A percentile compares a stretch with the other conserved stretches of the same genome.
These are phyloP conservation scores for Lasius platythorax DNA, from an alignment of 2,888 invertebrate species.

Conservation along the genomic window DNA sequence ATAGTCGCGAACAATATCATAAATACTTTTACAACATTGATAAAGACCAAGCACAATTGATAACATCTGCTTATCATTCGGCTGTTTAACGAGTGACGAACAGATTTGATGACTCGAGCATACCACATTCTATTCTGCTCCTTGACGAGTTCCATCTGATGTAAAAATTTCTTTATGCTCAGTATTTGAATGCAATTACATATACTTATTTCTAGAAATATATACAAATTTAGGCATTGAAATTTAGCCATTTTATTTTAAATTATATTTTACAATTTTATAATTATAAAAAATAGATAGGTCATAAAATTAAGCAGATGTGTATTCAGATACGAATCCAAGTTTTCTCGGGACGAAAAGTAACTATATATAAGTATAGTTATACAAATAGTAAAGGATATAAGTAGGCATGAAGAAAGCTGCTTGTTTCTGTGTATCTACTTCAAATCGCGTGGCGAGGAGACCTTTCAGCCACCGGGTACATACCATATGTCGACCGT, in stretches of 20 bases:
- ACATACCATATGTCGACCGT: slow-evolving; percentile 81
- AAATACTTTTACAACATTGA: slow-evolving; percentile 15
- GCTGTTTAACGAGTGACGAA: neutral
- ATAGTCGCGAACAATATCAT: neutral
- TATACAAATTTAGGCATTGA: neutral
- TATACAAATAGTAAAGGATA: neutral
- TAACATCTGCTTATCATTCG: slow-evolving; percentile 26
- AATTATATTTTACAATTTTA: neutral
- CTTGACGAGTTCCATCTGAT: neutral
- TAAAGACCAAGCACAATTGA: slow-evolving; percentile 4
- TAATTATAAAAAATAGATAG: neutral
- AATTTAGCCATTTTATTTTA: neutral
- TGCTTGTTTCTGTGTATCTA: neutral
- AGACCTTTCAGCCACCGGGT: slow-evolving; percentile 72
- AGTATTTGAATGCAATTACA: neutral
- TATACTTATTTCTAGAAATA: neutral
- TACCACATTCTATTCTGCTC: slow-evolving; percentile 6
- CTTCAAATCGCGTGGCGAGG: neutral
- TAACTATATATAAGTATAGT: neutral
- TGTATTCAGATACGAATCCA: neutral
- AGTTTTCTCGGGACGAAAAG: neutral
- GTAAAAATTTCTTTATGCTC: slow-evolving; percentile 25
- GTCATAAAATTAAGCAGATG: neutral
- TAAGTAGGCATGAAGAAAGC: neutral
- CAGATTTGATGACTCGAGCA: slow-evolving; percentile 18